Evolutionary conservation across 1,140 invertebrate species (phyloP).

Genomic region (Grapholita molesta): DNA sequence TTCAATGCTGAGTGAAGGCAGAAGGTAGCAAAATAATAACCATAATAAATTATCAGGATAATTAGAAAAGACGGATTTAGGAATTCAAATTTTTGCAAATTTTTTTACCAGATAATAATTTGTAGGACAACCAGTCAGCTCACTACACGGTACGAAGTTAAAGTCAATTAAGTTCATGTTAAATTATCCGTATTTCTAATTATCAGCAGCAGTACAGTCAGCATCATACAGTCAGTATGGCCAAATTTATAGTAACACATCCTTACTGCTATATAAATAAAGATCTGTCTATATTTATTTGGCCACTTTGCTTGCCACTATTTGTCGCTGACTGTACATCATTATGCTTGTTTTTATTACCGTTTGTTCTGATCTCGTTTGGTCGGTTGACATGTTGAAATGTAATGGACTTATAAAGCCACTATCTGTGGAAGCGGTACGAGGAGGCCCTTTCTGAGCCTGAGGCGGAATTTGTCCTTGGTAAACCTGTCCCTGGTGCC

Average conservation of each 20-base stretch:
- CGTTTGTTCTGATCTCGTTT: constrained; percentile 1
- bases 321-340: too few species aligned
- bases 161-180: neutral
- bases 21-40: neutral
- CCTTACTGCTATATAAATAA: too few species aligned
- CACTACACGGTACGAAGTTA: neutral
- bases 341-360: neutral
- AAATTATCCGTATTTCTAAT: neutral
- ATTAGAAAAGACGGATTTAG: neutral
- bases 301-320: too few species aligned
- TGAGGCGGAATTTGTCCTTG: neutral
- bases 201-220: too few species aligned
- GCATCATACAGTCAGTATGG: too few species aligned
- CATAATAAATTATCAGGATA: neutral
- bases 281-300: too few species aligned
- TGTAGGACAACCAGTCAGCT: too few species aligned
- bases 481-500: neutral
- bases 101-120: too few species aligned
- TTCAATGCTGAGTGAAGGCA: neutral
- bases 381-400: neutral
- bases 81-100: neutral
- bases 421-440: constrained; percentile 19
- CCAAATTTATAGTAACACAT: too few species aligned
- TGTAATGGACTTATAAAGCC: constrained; percentile 23
- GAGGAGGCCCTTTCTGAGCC: neutral